Conservation (phyloP, 2,888 invertebrate species). For the Conchocele bisecta region DNA sequence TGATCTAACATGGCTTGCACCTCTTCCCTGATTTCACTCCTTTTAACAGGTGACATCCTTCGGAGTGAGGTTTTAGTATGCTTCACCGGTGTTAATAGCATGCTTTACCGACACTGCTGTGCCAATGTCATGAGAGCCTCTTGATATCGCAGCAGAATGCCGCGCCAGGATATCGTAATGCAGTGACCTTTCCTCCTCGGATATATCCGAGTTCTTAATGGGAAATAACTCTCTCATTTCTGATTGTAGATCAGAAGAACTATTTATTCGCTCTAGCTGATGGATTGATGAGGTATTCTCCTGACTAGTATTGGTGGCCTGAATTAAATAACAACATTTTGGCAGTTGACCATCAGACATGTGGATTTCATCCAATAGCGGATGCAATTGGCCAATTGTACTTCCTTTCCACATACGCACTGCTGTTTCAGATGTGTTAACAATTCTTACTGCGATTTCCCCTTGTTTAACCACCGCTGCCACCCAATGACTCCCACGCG, state of each 20-base stretch:
- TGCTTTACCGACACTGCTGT: neutral
- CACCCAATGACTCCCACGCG: neutral
- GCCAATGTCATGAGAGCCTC: neutral
- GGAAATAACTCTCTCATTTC: neutral
- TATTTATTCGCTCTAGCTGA: no score
- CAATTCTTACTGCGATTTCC: neutral
- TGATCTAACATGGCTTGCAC: constrained; percentile 3
- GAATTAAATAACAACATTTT: neutral
- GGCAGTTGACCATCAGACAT: neutral
- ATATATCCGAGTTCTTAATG: neutral
- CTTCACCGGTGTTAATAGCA: constrained; percentile 15
- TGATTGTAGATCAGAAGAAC: no score
- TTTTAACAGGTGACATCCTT: constrained; percentile 1
- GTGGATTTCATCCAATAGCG: neutral
- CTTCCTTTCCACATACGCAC: constrained; percentile 6
- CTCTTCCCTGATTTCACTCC: constrained; percentile 6
- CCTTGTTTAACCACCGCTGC: neutral
- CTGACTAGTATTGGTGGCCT: neutral
- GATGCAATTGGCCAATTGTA: neutral
- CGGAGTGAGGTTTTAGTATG: constrained; percentile 9
- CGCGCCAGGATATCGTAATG: neutral
- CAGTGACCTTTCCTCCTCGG: neutral
- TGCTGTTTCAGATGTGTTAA: neutral
- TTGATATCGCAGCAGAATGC: neutral
- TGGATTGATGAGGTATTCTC: neutral